A percentile compares a stretch with the other conserved stretches of the same genome.
Evolutionary conservation across 2,888 invertebrate species (phyloP).

Genomic region (Esperia sulphurella): DNA sequence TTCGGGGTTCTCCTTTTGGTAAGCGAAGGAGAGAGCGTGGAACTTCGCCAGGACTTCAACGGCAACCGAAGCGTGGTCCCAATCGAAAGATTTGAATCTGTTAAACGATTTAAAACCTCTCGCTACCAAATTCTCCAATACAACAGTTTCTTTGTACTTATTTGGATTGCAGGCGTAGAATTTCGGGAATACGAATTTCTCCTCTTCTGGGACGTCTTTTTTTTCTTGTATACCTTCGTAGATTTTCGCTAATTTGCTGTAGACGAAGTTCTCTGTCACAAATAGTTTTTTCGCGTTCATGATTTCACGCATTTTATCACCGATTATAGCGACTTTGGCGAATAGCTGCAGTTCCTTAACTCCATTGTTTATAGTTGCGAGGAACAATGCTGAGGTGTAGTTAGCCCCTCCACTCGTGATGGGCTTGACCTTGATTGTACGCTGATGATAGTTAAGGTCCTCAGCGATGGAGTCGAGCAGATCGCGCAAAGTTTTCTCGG

Average conservation of each 20-base stretch:
- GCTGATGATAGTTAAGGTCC: constrained; percentile 20
- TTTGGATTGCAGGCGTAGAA: constrained; percentile 31
- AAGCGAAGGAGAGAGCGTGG: constrained; percentile 55
- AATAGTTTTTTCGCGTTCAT: constrained; percentile 23
- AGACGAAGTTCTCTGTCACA: constrained; percentile 28
- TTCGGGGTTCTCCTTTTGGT: constrained; percentile 41
- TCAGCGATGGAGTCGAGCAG: constrained; percentile 27
- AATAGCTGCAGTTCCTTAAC: constrained; percentile 33
- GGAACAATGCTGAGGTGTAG: constrained; percentile 36
- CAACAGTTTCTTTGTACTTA: constrained; percentile 34
- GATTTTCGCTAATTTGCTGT: constrained; percentile 22
- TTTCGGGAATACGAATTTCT: constrained; percentile 27
- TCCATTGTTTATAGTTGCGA: constrained; percentile 20
- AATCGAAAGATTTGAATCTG: constrained; percentile 35
- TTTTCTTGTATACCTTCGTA: constrained; percentile 25
- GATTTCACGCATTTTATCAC: constrained; percentile 22
- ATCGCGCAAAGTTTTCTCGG: constrained; percentile 24
- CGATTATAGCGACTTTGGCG: constrained; percentile 40
- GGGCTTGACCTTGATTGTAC: constrained; percentile 22
- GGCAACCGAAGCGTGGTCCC: constrained; percentile 37
- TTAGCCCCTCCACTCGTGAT: constrained; percentile 43
- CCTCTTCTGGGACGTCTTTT: constrained; percentile 17
- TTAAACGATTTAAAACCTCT: constrained; percentile 33
- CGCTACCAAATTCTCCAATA: constrained; percentile 42
- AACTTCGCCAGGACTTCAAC: constrained; percentile 41